phyloP scores from a whole-genome alignment of 2,888 invertebrate species.

The Phlogophora meticulosa region DNA sequence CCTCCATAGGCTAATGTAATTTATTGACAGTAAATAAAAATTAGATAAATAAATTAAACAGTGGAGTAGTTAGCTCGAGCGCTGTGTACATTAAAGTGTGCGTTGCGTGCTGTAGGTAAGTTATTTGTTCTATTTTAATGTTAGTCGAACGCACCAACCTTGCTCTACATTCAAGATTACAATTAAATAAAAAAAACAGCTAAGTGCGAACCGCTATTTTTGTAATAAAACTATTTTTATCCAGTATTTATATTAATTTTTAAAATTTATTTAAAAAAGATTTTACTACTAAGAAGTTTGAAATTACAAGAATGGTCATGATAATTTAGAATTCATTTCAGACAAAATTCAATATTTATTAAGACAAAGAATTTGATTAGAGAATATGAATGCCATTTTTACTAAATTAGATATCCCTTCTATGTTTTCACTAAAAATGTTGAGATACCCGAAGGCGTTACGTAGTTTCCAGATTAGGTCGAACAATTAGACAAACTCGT shows the following conservation, averaged over 20 bases:
- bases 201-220: conserved; percentile 60
- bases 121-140: conserved; percentile 86
- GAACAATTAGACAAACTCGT: conserved; percentile 16
- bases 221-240: conserved; percentile 35
- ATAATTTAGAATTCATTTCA: background rate
- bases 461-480: background rate
- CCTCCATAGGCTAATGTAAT: conserved; percentile 24
- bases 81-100: conserved; percentile 75
- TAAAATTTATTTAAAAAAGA: no score
- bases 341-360: background rate
- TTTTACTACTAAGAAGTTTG: no score
- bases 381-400: no score
- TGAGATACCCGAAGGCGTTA: conserved; percentile 1
- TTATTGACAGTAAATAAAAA: conserved; percentile 38
- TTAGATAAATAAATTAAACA: conserved; percentile 58
- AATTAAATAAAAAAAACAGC: conserved; percentile 80
- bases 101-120: conserved; percentile 83
- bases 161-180: conserved; percentile 86
- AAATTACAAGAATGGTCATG: background rate
- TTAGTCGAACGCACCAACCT: conserved; percentile 86
- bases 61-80: conserved; percentile 68
- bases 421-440: background rate
- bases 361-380: no score
- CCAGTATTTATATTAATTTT: background rate
- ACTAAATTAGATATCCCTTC: no score